Evolutionary conservation across 2,888 invertebrate genomes (phyloP), one percentile per base, ranked within the genome.

Genomic region (Dione vanillae): DNA sequence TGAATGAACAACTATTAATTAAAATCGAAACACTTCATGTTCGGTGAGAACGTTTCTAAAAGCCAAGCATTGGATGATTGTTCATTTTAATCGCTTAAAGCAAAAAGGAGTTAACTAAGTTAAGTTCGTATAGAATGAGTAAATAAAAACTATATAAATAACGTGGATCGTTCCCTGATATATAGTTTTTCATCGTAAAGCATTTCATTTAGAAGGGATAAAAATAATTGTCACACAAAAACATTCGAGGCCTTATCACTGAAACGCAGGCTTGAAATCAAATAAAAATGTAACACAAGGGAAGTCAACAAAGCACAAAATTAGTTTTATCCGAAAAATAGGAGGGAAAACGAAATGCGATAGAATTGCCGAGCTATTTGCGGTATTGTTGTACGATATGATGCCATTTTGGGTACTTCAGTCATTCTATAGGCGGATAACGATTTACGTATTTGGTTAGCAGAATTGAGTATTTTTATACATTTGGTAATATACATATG

Each of bases 261-360:
- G 54, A 67, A 76, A 70, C 77, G 74, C 77, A 73, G 75, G 68
- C 68, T 73, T 71, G 80, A 80, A 85, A 85, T 85, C 84, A 82
- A 83, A 88, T 85, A 85, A 82, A 88, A 88, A 87, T 88, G 87
- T 88, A 88, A 88, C 84, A 84, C 83, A 83, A 76, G 78, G 79
- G 82, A 83, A 89, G 83, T 87, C 90, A 91, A 90, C 90, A 91
- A 90, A 87, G 88, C 90, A 89, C 87, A 89, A 91, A 91, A 91
- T 91, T 91, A 90, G 90, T 89, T 91, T 90, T 86, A 88, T 86
- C 84, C 86, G 84, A 88, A 87, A 84, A 86, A 85, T 85, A 85
- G 83, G 82, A 82, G 85, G 83, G 85, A 85, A 75, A 80, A 82
- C 83, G 82, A 80, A 83, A 82, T 82, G 81, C 79, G 80, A 78